These are phyloP conservation scores for Archegozetes longisetosus DNA, from an alignment of 1,140 invertebrate species.

Conservation along the genomic window DNA sequence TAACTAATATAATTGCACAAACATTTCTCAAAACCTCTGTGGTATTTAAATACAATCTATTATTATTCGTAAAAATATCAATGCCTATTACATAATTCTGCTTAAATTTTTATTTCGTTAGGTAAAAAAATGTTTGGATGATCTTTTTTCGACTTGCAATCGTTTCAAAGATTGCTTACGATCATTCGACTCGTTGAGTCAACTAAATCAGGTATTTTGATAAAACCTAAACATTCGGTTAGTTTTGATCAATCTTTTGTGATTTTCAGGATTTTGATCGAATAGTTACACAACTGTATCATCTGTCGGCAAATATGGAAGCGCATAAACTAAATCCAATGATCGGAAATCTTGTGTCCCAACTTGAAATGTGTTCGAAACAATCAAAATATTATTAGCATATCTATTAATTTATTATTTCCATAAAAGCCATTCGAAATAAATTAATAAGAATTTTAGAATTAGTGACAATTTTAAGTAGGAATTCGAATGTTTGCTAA, in stretches of 20 bases:
- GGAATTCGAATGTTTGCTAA: too few species aligned
- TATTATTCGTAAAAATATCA: too few species aligned
- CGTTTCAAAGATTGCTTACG: background rate
- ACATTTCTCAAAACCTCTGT: background rate
- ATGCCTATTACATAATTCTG: too few species aligned
- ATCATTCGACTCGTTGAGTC: background rate
- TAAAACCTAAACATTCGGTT: background rate
- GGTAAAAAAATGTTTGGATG: background rate
- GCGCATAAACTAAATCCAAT: background rate
- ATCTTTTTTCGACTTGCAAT: background rate
- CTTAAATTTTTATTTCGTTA: background rate
- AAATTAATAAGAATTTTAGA: too few species aligned
- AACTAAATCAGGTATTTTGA: background rate
- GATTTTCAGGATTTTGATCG: background rate
- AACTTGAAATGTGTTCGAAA: background rate
- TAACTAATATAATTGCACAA: background rate
- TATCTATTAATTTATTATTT: too few species aligned
- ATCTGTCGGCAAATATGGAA: background rate
- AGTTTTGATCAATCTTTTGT: background rate
- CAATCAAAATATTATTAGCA: too few species aligned
- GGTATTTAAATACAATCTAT: background rate
- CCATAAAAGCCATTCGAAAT: too few species aligned
- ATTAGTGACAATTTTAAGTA: too few species aligned
- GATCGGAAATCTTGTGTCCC: background rate
- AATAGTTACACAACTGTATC: background rate